Percentiles rank a stretch among this genome's conserved stretches.
Conservation (phyloP, 2,888 invertebrate genomes). For the Caenorhabditis sp. region DNA sequence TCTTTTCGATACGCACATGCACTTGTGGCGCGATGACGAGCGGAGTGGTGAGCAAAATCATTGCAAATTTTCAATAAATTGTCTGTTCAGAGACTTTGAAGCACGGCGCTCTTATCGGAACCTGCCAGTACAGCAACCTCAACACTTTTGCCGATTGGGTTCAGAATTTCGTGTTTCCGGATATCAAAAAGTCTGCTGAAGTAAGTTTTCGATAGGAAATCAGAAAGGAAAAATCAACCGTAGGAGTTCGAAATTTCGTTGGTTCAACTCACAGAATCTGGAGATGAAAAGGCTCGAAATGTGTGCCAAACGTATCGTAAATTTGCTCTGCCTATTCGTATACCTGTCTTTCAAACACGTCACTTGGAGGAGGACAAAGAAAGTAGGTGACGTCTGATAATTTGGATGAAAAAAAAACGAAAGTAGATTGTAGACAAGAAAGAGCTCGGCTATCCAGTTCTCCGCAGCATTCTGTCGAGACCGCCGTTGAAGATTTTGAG, state of each 20-base stretch:
- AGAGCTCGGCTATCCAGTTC: constrained; percentile 44
- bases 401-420: not conserved
- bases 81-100: constrained; percentile 19
- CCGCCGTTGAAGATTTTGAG: constrained; percentile 3
- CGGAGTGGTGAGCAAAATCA: not conserved
- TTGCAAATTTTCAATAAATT: not conserved
- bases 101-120: constrained; percentile 49
- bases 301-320: constrained; percentile 1
- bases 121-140: constrained; percentile 25
- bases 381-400: not conserved
- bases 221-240: not conserved
- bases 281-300: constrained; percentile 20
- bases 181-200: constrained; percentile 6
- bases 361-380: constrained; percentile 11
- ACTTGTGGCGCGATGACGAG: constrained; percentile 17
- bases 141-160: constrained; percentile 44
- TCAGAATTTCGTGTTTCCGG: constrained; percentile 42
- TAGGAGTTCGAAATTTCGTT: constrained; percentile 54
- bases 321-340: not conserved
- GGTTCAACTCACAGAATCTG: constrained; percentile 12
- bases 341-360: constrained; percentile 8
- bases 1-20: constrained; percentile 56
- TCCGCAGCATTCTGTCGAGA: constrained; percentile 45
- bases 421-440: constrained; percentile 29
- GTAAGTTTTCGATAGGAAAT: constrained; percentile 4